These are phyloP conservation scores for Diarsia dahlii DNA, from an alignment of 2,888 invertebrate genomes.

Conservation along the genomic window DNA sequence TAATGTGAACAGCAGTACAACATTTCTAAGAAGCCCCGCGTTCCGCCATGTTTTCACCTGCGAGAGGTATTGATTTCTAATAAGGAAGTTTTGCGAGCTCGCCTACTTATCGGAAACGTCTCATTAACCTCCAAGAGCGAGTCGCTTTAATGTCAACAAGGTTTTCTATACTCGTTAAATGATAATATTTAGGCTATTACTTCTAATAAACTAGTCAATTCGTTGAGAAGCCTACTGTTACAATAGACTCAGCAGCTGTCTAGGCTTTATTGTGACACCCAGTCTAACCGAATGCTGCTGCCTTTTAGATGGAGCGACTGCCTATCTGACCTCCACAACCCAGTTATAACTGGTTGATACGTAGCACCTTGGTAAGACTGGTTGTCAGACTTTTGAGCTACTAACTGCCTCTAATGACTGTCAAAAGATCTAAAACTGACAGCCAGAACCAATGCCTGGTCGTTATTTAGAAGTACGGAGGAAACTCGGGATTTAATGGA, in stretches of 20 bases:
- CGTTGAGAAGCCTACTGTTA: background rate
- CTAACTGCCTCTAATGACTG: background rate
- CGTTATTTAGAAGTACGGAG: background rate
- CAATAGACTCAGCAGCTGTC: background rate
- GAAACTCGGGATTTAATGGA: background rate
- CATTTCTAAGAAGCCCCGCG: background rate
- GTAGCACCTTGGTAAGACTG: too few species aligned
- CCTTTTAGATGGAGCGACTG: background rate
- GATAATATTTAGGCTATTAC: slow-evolving; percentile 11
- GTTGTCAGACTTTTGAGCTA: background rate
- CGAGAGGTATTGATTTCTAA: slow-evolving; percentile 48
- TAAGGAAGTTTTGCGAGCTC: slow-evolving; percentile 43
- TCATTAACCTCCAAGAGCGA: slow-evolving; percentile 36
- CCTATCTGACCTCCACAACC: background rate
- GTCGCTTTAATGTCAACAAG: slow-evolving; percentile 31
- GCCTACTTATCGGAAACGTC: slow-evolving; percentile 43
- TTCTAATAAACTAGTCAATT: background rate
- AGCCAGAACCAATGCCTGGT: background rate
- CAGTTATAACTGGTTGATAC: too few species aligned
- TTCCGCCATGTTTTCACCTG: slow-evolving; percentile 24
- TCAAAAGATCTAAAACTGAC: background rate
- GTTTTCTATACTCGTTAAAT: slow-evolving; percentile 12
- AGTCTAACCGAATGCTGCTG: too few species aligned
- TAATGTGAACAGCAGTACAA: background rate
- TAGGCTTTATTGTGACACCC: background rate